These are phyloP conservation scores for Papilio gigon DNA, from an alignment of 2,888 invertebrate genomes.

Conservation along the genomic window DNA sequence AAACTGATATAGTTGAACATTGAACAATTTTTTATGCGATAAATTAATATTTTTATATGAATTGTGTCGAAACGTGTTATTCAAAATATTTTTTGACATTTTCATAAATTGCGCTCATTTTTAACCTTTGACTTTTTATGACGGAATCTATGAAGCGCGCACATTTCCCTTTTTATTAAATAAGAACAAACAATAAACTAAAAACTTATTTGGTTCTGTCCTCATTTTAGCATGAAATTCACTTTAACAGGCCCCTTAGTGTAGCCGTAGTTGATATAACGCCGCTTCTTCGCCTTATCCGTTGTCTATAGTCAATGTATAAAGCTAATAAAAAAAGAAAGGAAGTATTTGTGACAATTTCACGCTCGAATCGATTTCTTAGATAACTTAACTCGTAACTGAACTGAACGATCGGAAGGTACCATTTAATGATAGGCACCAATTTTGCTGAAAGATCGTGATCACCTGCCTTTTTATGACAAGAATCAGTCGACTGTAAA, in stretches of 20 bases:
- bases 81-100: too few relatives aligned
- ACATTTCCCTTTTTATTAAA: too few relatives aligned
- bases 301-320: too few relatives aligned
- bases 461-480: not conserved
- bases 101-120: too few relatives aligned
- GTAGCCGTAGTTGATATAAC: slow-evolving; percentile 10
- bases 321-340: not conserved
- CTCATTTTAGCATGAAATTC: too few relatives aligned
- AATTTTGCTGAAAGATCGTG: not conserved
- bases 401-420: slow-evolving; percentile 2
- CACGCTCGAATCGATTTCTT: not conserved
- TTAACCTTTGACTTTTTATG: too few relatives aligned
- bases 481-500: not conserved
- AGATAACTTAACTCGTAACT: not conserved
- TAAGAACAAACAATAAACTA: too few relatives aligned
- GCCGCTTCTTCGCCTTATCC: too few relatives aligned
- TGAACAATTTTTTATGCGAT: not conserved
- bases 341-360: slow-evolving; percentile 4
- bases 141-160: too few relatives aligned
- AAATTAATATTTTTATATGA: too few relatives aligned
- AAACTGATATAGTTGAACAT: not conserved
- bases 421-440: slow-evolving; percentile 1
- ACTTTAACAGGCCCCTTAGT: slow-evolving; percentile 25
- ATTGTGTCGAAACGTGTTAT: too few relatives aligned
- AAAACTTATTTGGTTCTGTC: too few relatives aligned